Conservation (phyloP, 2,113 vertebrate genomes). For the Tauraco erythrolophus region DNA sequence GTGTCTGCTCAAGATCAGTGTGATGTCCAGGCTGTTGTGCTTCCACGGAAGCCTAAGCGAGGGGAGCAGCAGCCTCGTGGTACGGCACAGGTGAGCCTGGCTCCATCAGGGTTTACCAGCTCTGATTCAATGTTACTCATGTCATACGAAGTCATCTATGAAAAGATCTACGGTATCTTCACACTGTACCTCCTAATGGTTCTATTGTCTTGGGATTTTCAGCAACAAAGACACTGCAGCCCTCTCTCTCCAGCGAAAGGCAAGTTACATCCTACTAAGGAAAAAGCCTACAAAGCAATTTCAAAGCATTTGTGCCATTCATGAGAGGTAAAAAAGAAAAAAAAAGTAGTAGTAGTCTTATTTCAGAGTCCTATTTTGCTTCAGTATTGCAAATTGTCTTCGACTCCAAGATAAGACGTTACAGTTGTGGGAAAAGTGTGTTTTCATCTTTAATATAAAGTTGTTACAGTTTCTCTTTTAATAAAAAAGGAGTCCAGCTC, state of each 20-base stretch:
- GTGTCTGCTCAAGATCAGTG: accelerated
- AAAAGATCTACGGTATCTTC: not conserved
- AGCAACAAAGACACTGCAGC: not conserved
- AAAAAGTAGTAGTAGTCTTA: not conserved
- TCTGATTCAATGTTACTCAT: not conserved
- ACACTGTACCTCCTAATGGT: not conserved
- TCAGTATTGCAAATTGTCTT: not conserved
- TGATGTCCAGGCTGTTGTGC: not conserved
- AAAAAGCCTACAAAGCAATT: not conserved
- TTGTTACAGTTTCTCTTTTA: not conserved
- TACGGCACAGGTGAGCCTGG: not conserved
- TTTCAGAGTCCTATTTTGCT: not conserved
- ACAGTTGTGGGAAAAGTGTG: not conserved
- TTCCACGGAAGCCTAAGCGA: not conserved
- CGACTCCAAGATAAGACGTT: not conserved
- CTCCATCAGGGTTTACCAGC: not conserved
- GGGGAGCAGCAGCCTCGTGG: not conserved
- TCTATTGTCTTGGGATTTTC: not conserved
- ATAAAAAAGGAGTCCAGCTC: not conserved
- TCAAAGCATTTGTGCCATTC: not conserved
- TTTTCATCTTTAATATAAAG: not conserved
- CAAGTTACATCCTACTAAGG: not conserved
- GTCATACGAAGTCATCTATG: not conserved
- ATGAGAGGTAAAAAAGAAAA: not conserved
- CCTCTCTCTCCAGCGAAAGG: not conserved